Evolutionary conservation across 2,797 vertebrate species (phyloP).

Genomic region (Typhlichthys subterraneus): DNA sequence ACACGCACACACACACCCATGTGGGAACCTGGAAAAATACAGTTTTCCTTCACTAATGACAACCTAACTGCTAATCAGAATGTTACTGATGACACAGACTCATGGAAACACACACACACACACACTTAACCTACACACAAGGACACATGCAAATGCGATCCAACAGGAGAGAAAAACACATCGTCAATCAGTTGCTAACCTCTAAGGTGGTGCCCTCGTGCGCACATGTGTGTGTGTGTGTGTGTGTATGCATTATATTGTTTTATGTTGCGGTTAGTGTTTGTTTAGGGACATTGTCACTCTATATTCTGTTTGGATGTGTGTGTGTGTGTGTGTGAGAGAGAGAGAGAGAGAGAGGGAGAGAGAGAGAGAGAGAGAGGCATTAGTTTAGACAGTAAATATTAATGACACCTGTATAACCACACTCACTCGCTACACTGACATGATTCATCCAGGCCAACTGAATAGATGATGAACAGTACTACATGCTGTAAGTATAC

Average conservation of each 20-base stretch:
- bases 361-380: conserved; percentile 3
- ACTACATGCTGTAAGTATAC: too few relatives aligned
- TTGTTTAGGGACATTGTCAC: too few relatives aligned
- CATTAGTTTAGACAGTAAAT: background rate
- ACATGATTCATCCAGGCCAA: background rate
- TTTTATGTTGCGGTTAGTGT: background rate
- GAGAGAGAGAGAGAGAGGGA: background rate
- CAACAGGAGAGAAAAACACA: background rate
- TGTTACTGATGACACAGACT: background rate
- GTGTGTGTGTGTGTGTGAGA: background rate
- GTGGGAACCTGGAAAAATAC: conserved; percentile 29
- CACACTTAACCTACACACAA: background rate
- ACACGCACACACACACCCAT: conserved; percentile 3
- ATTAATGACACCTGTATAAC: background rate
- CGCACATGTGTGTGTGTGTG: conserved; percentile 5
- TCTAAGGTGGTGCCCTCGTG: background rate
- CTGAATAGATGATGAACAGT: background rate
- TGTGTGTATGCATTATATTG: conserved; percentile 2
- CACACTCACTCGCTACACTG: background rate
- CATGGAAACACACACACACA: background rate
- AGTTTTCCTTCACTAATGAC: conserved; percentile 25
- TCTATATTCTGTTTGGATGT: background rate
- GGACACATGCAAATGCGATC: background rate
- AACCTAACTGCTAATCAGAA: background rate
- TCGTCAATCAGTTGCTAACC: background rate